Evolutionary conservation across 1,140 invertebrate genomes (phyloP).

Genomic region (Colletes latitarsis): DNA sequence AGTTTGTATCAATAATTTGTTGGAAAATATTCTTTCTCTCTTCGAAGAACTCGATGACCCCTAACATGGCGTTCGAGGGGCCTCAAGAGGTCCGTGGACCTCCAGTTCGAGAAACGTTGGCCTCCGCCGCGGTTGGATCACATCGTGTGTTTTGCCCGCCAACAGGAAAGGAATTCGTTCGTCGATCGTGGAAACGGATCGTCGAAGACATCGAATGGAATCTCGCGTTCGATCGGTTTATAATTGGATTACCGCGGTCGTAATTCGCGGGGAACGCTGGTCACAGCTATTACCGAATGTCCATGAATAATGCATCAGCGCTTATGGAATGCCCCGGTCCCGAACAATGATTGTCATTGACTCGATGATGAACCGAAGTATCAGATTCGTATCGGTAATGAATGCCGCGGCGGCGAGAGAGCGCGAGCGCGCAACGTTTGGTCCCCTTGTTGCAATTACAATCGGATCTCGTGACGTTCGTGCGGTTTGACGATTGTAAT

Average conservation of each 20-base stretch:
- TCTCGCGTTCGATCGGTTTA: conserved; percentile 26
- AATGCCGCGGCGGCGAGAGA: conserved; percentile 17
- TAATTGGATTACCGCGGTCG: conserved; percentile 47
- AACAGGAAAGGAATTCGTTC: not conserved
- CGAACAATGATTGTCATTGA: conserved; percentile 51
- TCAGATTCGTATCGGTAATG: conserved; percentile 53
- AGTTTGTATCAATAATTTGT: no score
- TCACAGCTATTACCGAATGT: conserved; percentile 41
- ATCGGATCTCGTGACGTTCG: conserved; percentile 52
- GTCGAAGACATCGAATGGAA: conserved; percentile 3
- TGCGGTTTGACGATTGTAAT: conserved; percentile 64
- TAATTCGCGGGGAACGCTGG: conserved; percentile 49
- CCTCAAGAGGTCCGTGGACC: no score
- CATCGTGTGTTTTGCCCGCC: not conserved
- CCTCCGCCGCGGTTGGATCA: not conserved
- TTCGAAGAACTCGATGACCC: no score
- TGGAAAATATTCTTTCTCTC: no score
- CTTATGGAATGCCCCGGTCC: conserved; percentile 38
- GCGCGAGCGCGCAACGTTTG: not conserved
- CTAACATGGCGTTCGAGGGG: no score
- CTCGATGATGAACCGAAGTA: conserved; percentile 51
- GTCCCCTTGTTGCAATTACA: conserved; percentile 46
- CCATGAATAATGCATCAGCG: conserved; percentile 46
- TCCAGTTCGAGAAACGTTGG: no score
- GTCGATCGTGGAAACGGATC: not conserved